phyloP scores from a whole-genome alignment of 2,888 invertebrate genomes.

The Agrochola lychnidis region DNA sequence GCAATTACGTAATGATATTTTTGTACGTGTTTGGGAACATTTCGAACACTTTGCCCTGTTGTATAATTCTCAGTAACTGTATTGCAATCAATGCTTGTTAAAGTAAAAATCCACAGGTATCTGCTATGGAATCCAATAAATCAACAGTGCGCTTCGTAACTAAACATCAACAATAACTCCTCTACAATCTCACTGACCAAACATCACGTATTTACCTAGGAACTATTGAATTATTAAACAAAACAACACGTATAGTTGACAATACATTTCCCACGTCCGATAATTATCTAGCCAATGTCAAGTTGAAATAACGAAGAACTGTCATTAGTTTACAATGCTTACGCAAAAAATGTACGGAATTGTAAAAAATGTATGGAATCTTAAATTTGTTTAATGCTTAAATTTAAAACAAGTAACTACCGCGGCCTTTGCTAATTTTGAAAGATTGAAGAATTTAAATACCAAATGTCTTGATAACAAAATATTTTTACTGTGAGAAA shows the following conservation, averaged over 20 bases:
- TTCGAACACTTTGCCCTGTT: background rate
- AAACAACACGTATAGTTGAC: constrained; percentile 43
- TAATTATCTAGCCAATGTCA: constrained; percentile 61
- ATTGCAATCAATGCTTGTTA: background rate
- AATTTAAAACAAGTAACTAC: background rate
- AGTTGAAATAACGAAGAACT: constrained; percentile 48
- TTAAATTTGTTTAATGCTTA: constrained; percentile 8
- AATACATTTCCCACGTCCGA: constrained; percentile 62
- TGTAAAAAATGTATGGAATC: constrained; percentile 9
- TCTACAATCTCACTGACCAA: constrained; percentile 19
- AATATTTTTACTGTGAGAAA: background rate
- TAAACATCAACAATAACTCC: constrained; percentile 7
- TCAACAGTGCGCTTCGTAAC: background rate
- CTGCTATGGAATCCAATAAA: background rate
- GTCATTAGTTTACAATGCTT: constrained; percentile 41
- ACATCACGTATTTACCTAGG: constrained; percentile 46
- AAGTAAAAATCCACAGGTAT: background rate
- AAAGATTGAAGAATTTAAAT: constrained; percentile 7
- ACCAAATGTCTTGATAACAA: background rate
- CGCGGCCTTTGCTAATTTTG: constrained; percentile 3
- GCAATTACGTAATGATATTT: constrained; percentile 36
- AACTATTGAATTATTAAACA: constrained; percentile 43
- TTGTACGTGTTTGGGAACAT: constrained; percentile 13
- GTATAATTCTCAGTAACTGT: background rate
- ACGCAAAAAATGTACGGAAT: constrained; percentile 34